A percentile compares a stretch with the other conserved stretches of the same genome.
Conservation (phyloP, 1,140 invertebrate species). For the Ips typographus region DNA sequence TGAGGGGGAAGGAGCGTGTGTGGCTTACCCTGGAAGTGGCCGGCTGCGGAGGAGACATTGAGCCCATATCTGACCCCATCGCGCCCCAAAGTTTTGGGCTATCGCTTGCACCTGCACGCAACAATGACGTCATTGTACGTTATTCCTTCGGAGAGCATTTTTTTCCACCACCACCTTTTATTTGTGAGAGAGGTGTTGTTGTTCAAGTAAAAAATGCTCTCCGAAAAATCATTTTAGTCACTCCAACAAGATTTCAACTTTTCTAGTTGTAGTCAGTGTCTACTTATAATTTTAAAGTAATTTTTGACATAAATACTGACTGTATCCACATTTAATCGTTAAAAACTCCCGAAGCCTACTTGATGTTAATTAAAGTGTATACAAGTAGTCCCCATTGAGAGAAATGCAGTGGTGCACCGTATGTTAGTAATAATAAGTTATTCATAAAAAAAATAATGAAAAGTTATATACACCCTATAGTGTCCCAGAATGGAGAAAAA, state of each 20-base stretch:
- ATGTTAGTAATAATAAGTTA: too few species aligned
- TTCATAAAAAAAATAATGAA: too few species aligned
- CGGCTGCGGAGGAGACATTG: constrained; percentile 55
- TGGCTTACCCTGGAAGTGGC: constrained; percentile 64
- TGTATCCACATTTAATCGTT: too few species aligned
- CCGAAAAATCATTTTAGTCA: constrained; percentile 1
- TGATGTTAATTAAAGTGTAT: too few species aligned
- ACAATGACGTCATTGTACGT: constrained; percentile 53
- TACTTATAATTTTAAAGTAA: too few species aligned
- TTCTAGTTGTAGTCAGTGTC: too few species aligned
- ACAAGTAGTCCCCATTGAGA: too few species aligned
- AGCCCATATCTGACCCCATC: constrained; percentile 54
- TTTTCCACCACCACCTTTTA: constrained; percentile 14
- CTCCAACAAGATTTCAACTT: not conserved
- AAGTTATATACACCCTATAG: too few species aligned
- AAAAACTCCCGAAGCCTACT: too few species aligned
- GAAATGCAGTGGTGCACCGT: too few species aligned
- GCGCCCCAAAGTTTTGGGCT: constrained; percentile 56
- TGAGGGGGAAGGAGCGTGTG: constrained; percentile 38
- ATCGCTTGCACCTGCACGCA: constrained; percentile 54
- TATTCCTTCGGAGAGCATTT: constrained; percentile 47
- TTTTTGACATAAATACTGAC: too few species aligned
- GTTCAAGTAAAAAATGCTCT: not conserved
- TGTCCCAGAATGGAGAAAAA: too few species aligned
- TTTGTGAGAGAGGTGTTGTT: constrained; percentile 1